Evolutionary conservation across 2,113 vertebrate genomes (phyloP), one percentile per base, ranked within the genome.

Genomic region (Reinhardtius hippoglossoides): DNA sequence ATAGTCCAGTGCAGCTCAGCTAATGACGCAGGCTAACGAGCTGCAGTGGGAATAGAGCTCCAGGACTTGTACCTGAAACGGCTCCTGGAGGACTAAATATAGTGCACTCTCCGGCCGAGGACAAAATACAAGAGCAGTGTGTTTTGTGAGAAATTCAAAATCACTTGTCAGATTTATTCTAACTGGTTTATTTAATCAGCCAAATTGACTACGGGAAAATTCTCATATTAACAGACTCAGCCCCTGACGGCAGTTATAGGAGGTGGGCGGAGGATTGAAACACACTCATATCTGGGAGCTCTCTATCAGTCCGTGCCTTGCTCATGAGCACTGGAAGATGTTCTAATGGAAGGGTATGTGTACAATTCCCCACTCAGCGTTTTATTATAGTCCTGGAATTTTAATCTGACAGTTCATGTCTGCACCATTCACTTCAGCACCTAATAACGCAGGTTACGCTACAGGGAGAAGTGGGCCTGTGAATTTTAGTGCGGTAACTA

Each of bases 11-110:
- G 14, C 50, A 67, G 84, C 71, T 67, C 76, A 8, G 79, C 85
- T 89, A 84, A 86, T 71, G 76, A 83, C 21, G 24, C 73, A 1
- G 59, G 55, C 89, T 91, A 91, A 92, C 89, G 61, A 90, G 89
- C 88, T 84, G 84, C 78, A 70, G 57, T 27, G 92, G 89, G 88
- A 91, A 82, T 88, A 86, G 18, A 71, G 74, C 48, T 13, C 1
- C 55, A 87, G 67, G 79, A 86, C 59, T 73, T 60, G 74, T 60
- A 74, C 70, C 63, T 72, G 27, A 76, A 91, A 87, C 55, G 63
- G 81, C 76, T 87, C 88, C 87, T 74, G 54, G 14, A 85, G 86
- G 90, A 87, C 66, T 31, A 20, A 56, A 74, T 78, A 74, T 16
- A 37, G 61, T 62, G 72, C 62, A 12, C 67, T 54, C 23, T 70